Conservation (phyloP, 2,797 vertebrate genomes). For the Cygnus olor region DNA sequence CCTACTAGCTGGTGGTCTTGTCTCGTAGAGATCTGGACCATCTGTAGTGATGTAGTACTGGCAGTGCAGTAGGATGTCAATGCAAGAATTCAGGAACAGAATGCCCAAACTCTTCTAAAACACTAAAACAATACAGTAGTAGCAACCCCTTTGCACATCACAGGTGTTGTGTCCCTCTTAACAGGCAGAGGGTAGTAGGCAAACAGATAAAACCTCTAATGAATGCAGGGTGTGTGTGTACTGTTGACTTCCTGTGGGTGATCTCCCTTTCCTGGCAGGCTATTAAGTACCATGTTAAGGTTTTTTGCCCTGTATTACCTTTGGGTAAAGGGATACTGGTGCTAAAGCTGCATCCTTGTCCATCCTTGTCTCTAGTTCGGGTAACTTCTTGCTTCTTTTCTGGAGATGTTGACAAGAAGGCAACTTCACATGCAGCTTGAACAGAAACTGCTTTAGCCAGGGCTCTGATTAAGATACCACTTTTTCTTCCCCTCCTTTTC, state of each 20-base stretch:
- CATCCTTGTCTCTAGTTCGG: background rate
- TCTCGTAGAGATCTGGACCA: accelerated
- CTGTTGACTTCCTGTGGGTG: background rate
- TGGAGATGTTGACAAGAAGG: background rate
- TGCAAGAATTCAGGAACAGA: background rate
- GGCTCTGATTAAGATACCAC: background rate
- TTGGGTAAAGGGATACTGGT: background rate
- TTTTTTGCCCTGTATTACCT: background rate
- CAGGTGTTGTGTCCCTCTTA: background rate
- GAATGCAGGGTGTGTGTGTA: background rate
- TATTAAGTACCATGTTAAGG: background rate
- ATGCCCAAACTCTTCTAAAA: background rate
- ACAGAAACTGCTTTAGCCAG: background rate
- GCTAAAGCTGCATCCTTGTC: background rate
- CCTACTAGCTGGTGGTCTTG: background rate
- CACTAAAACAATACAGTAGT: background rate
- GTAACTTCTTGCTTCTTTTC: background rate
- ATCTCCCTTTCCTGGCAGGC: background rate
- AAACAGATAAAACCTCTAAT: background rate
- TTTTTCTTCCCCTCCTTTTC: background rate
- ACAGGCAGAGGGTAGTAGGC: background rate
- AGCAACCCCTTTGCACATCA: background rate
- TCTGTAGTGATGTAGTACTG: background rate
- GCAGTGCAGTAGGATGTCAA: background rate
- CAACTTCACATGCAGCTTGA: background rate